phyloP scores from a whole-genome alignment of 2,888 invertebrate species.

The Stegana nigrithorax region DNA sequence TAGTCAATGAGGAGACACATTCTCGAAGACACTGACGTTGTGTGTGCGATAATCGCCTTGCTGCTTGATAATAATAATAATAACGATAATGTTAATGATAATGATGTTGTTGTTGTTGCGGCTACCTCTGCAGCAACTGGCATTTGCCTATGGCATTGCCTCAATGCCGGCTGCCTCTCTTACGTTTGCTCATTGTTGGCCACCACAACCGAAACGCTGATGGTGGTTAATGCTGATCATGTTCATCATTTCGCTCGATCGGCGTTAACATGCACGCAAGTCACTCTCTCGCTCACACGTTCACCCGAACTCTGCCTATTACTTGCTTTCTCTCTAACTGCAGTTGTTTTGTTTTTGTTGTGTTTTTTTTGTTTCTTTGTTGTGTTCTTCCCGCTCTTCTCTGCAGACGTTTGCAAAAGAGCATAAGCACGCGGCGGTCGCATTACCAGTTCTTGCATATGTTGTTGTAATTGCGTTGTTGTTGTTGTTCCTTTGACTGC shows the following conservation, averaged over 20 bases:
- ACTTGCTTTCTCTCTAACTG: background rate
- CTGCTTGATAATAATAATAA: background rate
- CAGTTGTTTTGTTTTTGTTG: background rate
- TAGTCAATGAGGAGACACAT: no score
- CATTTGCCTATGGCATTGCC: slow-evolving; percentile 27
- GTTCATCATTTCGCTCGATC: slow-evolving; percentile 19
- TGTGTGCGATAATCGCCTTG: slow-evolving; percentile 14
- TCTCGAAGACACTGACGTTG: background rate
- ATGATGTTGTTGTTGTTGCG: background rate
- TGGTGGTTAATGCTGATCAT: slow-evolving; percentile 12
- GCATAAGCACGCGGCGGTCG: no score
- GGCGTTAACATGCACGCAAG: slow-evolving; percentile 5
- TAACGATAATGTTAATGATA: background rate
- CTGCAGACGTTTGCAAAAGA: background rate
- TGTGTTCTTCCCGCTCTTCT: slow-evolving; percentile 1
- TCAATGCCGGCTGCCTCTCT: slow-evolving; percentile 1
- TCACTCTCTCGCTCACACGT: background rate
- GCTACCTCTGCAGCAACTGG: slow-evolving; percentile 12
- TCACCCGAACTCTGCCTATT: background rate
- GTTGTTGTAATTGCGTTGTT: background rate
- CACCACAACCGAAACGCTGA: no score
- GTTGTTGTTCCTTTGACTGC: slow-evolving; percentile 2
- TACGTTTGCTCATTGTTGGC: slow-evolving; percentile 13
- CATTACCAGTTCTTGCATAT: no score
- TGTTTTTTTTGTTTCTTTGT: slow-evolving; percentile 28